Base-by-base conservation (phyloP, 2,113 vertebrate species). In the Seriola rivoliana region DNA sequence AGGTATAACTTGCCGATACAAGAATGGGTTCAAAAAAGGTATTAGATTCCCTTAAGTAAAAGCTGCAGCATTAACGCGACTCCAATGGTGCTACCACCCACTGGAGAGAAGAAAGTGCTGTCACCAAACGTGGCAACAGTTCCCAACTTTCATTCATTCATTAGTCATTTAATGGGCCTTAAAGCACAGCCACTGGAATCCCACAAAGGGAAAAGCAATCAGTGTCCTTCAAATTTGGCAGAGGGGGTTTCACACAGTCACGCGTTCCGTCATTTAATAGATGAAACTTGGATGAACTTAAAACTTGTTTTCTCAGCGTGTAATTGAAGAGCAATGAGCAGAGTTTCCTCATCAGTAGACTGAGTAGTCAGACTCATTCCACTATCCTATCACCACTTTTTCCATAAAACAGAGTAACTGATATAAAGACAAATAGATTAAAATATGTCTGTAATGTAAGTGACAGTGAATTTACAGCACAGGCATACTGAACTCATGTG, bases 131-230 rank as follows among this genome's bases (percentile, higher is more conserved):
- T 62, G 74, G 76, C 38, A 83, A 88, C 80, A 29, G 70, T 4
- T 81, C 66, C 81, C 79, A 77, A 71, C 68, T 72, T 80, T 1
- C 75, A 86, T 73, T 85, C 73, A 81, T 87, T 86, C 76, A 79
- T 82, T 65, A 69, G 64, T 71, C 67, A 67, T 69, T 64, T 52
- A 81, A 71, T 71, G 68, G 78, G 71, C 62, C 78, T 83, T 63
- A 72, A 71, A 78, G 59, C n/a, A 16, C 36, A 52, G 76, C 70
- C 71, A 50, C 59, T 77, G 57, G 64, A 82, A 81, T 74, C 25
- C 81, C 70, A 79, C 48, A 86, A 63, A 82, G 62, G 67, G 73
- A 80, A 84, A 82, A 66, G 7, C 23, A 82, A 91, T 83, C 63
- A 81, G 82, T 66, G 71, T 40, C 42, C 3, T 63, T 77, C 64